Conservation (phyloP, 2,113 vertebrate species). For the Pantherophis guttatus region DNA sequence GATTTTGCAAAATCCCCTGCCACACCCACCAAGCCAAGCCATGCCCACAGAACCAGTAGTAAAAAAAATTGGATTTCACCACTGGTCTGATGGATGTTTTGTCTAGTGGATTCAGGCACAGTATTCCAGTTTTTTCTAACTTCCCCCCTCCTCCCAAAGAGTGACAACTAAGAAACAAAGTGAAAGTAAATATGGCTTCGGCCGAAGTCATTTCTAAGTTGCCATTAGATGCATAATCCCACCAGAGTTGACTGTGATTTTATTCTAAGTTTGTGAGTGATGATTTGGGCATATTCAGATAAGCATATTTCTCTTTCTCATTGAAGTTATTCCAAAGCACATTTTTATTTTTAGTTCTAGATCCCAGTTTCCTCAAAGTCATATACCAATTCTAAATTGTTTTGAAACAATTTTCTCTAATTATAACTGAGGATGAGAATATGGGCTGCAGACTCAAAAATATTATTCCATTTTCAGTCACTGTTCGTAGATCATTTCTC, state of each 20-base stretch:
- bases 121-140: too few species aligned
- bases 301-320: neutral
- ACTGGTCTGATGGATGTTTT: too few species aligned
- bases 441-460: neutral
- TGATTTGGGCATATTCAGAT: neutral
- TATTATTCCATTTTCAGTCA: neutral
- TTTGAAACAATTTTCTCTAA: neutral
- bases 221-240: neutral
- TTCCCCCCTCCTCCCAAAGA: too few species aligned
- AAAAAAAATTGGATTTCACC: too few species aligned
- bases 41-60: too few species aligned
- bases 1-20: too few species aligned
- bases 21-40: too few species aligned
- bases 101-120: too few species aligned
- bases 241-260: neutral
- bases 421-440: neutral
- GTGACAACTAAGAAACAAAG: too few species aligned
- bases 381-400: neutral
- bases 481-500: neutral
- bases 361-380: neutral
- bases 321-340: neutral
- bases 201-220: too few species aligned
- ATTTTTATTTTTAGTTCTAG: neutral
- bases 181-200: too few species aligned
- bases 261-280: neutral